These are phyloP conservation scores for Ellobius talpinus DNA, from an alignment of 2,113 vertebrate species.

Conservation along the genomic window DNA sequence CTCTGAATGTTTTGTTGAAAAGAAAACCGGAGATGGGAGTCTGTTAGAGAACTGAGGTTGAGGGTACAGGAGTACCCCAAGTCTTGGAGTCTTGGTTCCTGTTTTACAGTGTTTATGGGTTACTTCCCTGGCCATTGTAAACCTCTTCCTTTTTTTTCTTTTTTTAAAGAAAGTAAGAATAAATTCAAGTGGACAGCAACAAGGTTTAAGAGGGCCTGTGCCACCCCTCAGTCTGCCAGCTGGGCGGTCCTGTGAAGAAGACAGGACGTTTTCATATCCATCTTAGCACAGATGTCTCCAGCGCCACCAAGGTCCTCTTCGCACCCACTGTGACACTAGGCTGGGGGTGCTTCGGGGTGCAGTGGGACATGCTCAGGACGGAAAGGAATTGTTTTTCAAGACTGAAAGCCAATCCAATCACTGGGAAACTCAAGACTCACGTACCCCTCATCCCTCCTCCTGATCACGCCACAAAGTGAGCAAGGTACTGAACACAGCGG, in stretches of 20 bases:
- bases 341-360: rapidly evolving
- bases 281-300: background rate
- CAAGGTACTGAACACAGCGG: no score
- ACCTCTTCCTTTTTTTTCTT: background rate
- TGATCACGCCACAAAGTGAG: background rate
- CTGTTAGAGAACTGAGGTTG: constrained; percentile 57
- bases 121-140: constrained; percentile 35
- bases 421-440: background rate
- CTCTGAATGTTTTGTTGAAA: constrained; percentile 59
- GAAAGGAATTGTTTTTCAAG: background rate
- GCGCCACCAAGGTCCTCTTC: rapidly evolving
- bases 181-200: constrained; percentile 73
- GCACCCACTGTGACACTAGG: rapidly evolving
- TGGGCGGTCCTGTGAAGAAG: background rate
- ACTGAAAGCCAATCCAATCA: background rate
- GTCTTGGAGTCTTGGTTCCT: constrained; percentile 72
- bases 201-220: background rate
- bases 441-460: background rate
- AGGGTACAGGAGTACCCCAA: constrained; percentile 15
- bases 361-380: background rate
- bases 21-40: constrained; percentile 39
- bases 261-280: background rate
- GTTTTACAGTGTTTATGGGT: constrained; percentile 74
- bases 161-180: constrained; percentile 74
- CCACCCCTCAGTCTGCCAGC: background rate